Evolutionary conservation across 2,113 vertebrate species (phyloP), one percentile per base, ranked within the genome.

Genomic region (Pteropus alecto): DNA sequence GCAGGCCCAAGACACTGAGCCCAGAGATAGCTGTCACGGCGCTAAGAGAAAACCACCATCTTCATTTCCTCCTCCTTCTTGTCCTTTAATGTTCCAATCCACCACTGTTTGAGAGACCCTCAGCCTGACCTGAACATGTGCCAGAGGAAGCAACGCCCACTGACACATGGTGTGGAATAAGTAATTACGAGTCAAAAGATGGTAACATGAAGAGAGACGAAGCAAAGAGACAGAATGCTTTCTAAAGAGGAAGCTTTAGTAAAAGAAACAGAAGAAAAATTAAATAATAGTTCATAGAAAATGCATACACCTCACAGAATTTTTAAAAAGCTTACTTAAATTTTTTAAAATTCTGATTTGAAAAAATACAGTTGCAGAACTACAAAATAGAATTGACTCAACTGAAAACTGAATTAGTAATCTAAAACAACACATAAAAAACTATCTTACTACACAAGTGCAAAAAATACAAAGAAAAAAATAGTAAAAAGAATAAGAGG

Each of bases 351-450:
- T 43, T 87, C 41, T 70, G 22, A 87, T 63, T 67, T 74, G 10
- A 84, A 84, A 93, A 73, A 41, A 41, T 48, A 15, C 28, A 88
- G 18, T 93, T 78, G 24, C 8, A 73, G 24, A 61, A 73, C 30
- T 90, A 87, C 93, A 90, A 90, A 60, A 22, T 18, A 94, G n/a
- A 74, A 84, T 19, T 68, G 48, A 81, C 41, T 68, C n/a, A 41
- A 56, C 33, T 93, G 58, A 73, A 95, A 87, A 67, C 24, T 22
- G 30, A 94, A 67, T 41, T 79, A 43, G 24, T 73, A 28, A 76
- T 71, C 61, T 77, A 87, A 93, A 70, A 74, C 16, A 68, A 38
- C 22, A 43, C 43, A 5, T 88, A 33, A 82, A 73, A 22, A 84
- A 30, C 28, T 61, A 30, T 61, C 15, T 93, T 68, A 74, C 43